A percentile compares a stretch with the other conserved stretches of the same genome.
Conservation (phyloP, 1,140 invertebrate species). For the Diorhabda carinulata region DNA sequence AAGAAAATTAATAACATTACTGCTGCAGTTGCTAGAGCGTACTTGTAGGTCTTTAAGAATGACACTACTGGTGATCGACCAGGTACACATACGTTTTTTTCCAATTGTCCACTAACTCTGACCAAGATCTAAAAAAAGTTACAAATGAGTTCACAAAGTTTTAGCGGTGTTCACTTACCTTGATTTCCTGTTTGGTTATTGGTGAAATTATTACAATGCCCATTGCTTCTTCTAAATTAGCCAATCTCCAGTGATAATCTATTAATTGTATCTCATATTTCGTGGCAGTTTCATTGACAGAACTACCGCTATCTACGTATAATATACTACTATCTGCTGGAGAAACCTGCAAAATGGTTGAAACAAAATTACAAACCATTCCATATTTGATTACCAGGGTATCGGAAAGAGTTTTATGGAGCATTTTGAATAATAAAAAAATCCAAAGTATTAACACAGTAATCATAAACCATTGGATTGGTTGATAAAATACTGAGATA, state of each 20-base stretch:
- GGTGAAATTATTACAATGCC: slow-evolving; percentile 35
- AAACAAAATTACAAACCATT: neutral
- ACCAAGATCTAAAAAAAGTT: slow-evolving; percentile 34
- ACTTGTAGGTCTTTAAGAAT: slow-evolving; percentile 35
- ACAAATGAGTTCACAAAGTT: neutral
- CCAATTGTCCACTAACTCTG: slow-evolving; percentile 29
- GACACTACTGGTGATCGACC: slow-evolving; percentile 26
- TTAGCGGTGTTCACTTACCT: slow-evolving; percentile 24
- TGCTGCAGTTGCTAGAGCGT: slow-evolving; percentile 31
- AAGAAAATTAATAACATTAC: slow-evolving; percentile 40
- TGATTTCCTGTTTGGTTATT: slow-evolving; percentile 35
- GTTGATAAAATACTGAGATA: no score
- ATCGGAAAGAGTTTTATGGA: neutral
- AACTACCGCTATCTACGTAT: slow-evolving; percentile 26
- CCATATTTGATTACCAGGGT: neutral
- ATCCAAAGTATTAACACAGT: no score
- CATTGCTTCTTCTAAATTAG: slow-evolving; percentile 39
- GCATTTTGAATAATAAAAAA: no score
- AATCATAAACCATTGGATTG: no score
- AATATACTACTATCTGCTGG: slow-evolving; percentile 39
- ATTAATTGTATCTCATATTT: slow-evolving; percentile 37
- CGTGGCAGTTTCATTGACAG: slow-evolving; percentile 18
- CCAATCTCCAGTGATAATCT: slow-evolving; percentile 44
- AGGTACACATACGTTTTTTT: slow-evolving; percentile 25
- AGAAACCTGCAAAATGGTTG: slow-evolving; percentile 32